These are phyloP conservation scores for Dasypolia templi DNA, from an alignment of 2,888 invertebrate species.

Conservation along the genomic window DNA sequence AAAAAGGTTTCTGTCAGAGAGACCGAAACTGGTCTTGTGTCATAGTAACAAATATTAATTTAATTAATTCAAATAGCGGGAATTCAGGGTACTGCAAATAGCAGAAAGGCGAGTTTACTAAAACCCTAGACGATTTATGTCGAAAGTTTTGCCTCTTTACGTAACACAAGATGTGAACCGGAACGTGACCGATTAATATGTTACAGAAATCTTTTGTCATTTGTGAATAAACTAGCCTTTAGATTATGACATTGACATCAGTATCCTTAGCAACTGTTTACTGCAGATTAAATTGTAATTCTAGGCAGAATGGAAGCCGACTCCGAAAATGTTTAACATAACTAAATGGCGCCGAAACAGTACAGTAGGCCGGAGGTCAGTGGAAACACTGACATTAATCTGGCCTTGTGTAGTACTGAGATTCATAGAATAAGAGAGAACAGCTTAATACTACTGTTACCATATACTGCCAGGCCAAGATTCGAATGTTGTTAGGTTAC, in stretches of 20 bases:
- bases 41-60: no score
- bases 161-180: slow-evolving; percentile 25
- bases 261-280: neutral
- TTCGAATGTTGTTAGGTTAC: neutral
- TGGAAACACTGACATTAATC: neutral
- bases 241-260: neutral
- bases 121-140: slow-evolving; percentile 4
- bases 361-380: neutral
- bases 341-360: neutral
- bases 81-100: neutral
- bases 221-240: slow-evolving; percentile 12
- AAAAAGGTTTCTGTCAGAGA: neutral
- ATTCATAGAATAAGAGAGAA: neutral
- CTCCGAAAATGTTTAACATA: neutral
- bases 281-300: neutral
- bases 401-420: neutral
- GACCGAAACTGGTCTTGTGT: neutral
- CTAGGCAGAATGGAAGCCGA: neutral
- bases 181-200: slow-evolving; percentile 24
- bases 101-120: neutral
- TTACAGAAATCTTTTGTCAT: slow-evolving; percentile 6
- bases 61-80: neutral
- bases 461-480: neutral
- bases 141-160: slow-evolving; percentile 16
- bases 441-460: neutral